Base-by-base conservation (phyloP, 2,113 vertebrate genomes). In the Sprattus sprattus region DNA sequence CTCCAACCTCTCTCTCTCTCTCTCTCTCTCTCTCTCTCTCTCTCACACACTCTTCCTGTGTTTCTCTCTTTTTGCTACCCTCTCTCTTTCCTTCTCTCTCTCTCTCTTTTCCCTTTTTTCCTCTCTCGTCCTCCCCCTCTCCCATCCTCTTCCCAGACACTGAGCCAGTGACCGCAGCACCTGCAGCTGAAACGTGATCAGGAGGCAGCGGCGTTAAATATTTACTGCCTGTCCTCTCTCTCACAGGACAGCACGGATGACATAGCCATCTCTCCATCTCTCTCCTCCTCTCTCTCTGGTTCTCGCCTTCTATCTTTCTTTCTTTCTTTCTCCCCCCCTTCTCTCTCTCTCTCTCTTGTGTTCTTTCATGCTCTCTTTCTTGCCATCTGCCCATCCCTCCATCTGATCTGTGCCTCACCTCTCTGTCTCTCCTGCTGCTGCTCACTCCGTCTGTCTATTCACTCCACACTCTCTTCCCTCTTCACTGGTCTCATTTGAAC, bases 141-240 rank as follows among this genome's bases (percentile, higher is more conserved):
- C 57, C 9, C 10, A 13, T 45, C 22, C 16, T n/a, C 64, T 89
- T 83, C 46, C 84, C 84, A 83, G 85, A 83, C 49, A 78, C 57
- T 75, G 81, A 78, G 78, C 45, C 7, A 28, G 50, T 45, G 78
- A 71, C 49, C 67, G 75, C 20, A 89, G 84, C 88, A 89, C 88
- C 87, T 90, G 86, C 87, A 81, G 50, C 44, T 85, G 87, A 85
- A 86, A 86, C 87, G 87, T 87, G 88, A 86, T 45, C 25, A 44
- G n/a, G 28, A 32, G 67, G 47, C 82, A 78, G 75, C 85, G 50
- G 45, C 32, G 87, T 91, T 87, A 88, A 87, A 91, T 86, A 89
- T 88, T 91, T 84, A 89, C 87, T 82, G 52, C 80, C 84, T 47
- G 78, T 52, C 64, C 87, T 57, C 83, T 52, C 82, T 86, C 50